Conservation (phyloP, 1,140 invertebrate genomes). For the Ectropis grisescens region DNA sequence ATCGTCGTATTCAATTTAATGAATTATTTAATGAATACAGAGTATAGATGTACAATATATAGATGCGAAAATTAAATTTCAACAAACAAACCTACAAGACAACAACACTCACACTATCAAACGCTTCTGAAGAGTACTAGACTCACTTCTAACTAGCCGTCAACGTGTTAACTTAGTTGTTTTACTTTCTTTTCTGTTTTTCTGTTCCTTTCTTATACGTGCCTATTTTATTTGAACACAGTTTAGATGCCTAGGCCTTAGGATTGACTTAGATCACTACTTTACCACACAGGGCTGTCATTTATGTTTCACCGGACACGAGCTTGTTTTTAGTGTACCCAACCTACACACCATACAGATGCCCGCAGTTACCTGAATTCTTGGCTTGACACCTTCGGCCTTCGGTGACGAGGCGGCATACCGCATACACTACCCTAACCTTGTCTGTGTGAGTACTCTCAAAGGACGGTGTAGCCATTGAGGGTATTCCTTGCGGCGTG, state of each 20-base stretch:
- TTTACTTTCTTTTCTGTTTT: slow-evolving; percentile 46
- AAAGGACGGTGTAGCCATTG: slow-evolving; percentile 39
- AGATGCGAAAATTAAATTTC: not conserved
- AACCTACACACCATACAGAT: slow-evolving; percentile 67
- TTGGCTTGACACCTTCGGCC: slow-evolving; percentile 65
- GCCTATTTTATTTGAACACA: slow-evolving; percentile 64
- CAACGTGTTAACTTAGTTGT: slow-evolving; percentile 62
- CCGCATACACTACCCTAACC: slow-evolving; percentile 46
- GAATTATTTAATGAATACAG: slow-evolving; percentile 1
- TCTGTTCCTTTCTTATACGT: slow-evolving; percentile 48
- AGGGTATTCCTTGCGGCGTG: slow-evolving; percentile 52
- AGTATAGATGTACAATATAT: too few species aligned
- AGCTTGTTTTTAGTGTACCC: slow-evolving; percentile 68
- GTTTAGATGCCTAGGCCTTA: slow-evolving; percentile 65
- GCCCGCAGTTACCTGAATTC: slow-evolving; percentile 68
- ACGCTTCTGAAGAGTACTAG: slow-evolving; percentile 62
- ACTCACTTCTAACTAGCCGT: slow-evolving; percentile 56
- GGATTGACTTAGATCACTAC: slow-evolving; percentile 65
- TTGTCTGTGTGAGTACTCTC: slow-evolving; percentile 45
- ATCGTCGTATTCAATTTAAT: slow-evolving; percentile 14
- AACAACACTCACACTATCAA: slow-evolving; percentile 40
- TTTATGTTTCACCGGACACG: slow-evolving; percentile 64
- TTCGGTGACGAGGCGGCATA: slow-evolving; percentile 49
- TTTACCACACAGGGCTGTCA: slow-evolving; percentile 64
- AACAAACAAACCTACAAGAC: slow-evolving; percentile 15